Percentiles rank a stretch among this genome's conserved stretches.
These are phyloP conservation scores for Chironomus tentans DNA, from an alignment of 2,888 invertebrate genomes.

Conservation along the genomic window DNA sequence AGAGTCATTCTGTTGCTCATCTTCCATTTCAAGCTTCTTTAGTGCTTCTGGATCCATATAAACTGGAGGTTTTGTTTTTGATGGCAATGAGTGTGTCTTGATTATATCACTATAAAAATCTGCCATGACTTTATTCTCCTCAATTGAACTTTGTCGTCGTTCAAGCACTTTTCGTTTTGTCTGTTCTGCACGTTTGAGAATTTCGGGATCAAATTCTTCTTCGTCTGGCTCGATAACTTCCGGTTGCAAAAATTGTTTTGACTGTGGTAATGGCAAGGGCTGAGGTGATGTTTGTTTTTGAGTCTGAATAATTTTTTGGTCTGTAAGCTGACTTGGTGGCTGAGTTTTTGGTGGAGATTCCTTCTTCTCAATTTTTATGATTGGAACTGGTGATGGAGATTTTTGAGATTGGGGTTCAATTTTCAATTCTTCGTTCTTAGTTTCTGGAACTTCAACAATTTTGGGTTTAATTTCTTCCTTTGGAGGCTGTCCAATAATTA, in stretches of 20 bases:
- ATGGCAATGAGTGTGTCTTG: constrained; percentile 52
- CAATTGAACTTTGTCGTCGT: constrained; percentile 38
- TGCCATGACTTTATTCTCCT: constrained; percentile 60
- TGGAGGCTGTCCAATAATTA: not conserved
- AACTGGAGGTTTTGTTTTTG: constrained; percentile 41
- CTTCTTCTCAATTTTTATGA: not conserved
- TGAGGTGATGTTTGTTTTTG: too few species aligned
- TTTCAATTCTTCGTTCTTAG: not conserved
- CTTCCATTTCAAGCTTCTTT: constrained; percentile 47
- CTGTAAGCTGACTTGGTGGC: constrained; percentile 27
- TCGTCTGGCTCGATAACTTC: constrained; percentile 41
- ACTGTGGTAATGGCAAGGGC: too few species aligned
- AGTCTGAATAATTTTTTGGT: too few species aligned
- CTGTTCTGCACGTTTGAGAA: constrained; percentile 32
- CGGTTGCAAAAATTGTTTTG: constrained; percentile 30
- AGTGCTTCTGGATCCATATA: constrained; percentile 55
- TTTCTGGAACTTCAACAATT: not conserved
- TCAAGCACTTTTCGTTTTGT: constrained; percentile 35
- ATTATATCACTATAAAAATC: constrained; percentile 76
- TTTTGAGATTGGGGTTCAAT: not conserved
- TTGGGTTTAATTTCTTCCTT: not conserved
- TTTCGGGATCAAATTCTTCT: constrained; percentile 30
- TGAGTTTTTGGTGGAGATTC: constrained; percentile 39
- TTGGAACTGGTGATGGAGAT: not conserved
- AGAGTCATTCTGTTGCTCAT: constrained; percentile 27